Evolutionary conservation across 2,797 vertebrate species (phyloP).

Genomic region (Betta splendens): DNA sequence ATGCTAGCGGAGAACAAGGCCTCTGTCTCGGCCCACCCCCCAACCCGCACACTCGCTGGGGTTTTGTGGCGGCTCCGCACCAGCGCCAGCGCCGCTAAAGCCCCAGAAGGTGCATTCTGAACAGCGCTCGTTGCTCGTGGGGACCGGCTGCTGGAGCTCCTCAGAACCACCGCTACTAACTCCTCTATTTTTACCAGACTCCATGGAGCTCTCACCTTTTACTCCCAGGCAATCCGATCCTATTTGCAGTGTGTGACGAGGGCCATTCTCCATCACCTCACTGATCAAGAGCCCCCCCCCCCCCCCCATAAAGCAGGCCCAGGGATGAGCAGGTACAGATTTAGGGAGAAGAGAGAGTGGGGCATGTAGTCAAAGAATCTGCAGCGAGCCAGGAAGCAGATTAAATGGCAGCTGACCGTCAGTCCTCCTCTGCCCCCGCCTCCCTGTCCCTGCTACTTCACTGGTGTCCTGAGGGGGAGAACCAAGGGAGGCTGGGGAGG

Average conservation of each 20-base stretch:
- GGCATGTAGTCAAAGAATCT: slow-evolving; percentile 77
- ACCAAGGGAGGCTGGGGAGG: slow-evolving; percentile 43
- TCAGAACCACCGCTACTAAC: slow-evolving; percentile 16
- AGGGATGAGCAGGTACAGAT: slow-evolving; percentile 79
- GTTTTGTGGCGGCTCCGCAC: slow-evolving; percentile 42
- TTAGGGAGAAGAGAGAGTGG: slow-evolving; percentile 67
- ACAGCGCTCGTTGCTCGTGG: slow-evolving; percentile 56
- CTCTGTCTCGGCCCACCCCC: slow-evolving; percentile 40
- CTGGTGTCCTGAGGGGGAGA: slow-evolving; percentile 64
- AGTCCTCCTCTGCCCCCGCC: slow-evolving; percentile 31
- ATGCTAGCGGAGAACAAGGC: slow-evolving; percentile 77
- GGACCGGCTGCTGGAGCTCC: slow-evolving; percentile 42
- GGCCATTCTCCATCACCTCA: slow-evolving; percentile 77
- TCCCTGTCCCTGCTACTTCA: slow-evolving; percentile 54
- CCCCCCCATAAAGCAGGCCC: slow-evolving; percentile 69
- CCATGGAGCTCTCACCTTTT: slow-evolving; percentile 72
- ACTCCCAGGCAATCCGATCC: slow-evolving; percentile 76
- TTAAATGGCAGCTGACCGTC: slow-evolving; percentile 74
- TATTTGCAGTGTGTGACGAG: slow-evolving; percentile 78
- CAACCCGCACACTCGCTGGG: slow-evolving; percentile 14
- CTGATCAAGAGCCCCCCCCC: slow-evolving; percentile 79
- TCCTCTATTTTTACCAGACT: slow-evolving; percentile 57
- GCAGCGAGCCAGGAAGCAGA: slow-evolving; percentile 78
- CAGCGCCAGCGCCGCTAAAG: slow-evolving; percentile 35
- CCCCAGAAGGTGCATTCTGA: slow-evolving; percentile 51